Conservation (phyloP, 2,797 vertebrate genomes). For the Eptatretus atami region DNA sequence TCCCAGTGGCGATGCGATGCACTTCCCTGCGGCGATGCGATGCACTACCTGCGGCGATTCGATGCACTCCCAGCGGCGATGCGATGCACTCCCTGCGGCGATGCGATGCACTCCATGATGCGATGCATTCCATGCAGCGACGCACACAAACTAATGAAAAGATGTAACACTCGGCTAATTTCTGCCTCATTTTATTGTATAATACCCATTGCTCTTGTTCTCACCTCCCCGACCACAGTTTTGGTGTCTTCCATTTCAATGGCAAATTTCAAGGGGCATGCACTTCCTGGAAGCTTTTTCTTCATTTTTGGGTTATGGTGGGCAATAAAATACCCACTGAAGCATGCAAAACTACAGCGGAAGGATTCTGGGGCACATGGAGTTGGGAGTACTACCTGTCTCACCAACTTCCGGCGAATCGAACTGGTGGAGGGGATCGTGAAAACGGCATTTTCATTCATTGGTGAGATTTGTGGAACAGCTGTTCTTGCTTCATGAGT, state of each 20-base stretch:
- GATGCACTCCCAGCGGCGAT: no score
- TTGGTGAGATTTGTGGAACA: slow-evolving; percentile 22
- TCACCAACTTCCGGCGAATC: slow-evolving; percentile 29
- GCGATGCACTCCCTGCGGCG: no score
- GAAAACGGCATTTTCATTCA: slow-evolving; percentile 27
- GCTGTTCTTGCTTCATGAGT: neutral
- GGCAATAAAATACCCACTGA: slow-evolving; percentile 37
- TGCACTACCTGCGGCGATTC: no score
- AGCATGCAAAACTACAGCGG: slow-evolving; percentile 33
- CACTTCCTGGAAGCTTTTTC: slow-evolving; percentile 48
- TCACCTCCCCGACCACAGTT: no score
- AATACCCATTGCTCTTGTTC: no score
- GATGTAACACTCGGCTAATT: no score
- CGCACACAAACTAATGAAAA: no score
- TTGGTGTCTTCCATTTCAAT: slow-evolving; percentile 12
- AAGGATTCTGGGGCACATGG: slow-evolving; percentile 25
- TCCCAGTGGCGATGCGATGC: no score
- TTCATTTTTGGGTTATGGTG: slow-evolving; percentile 48
- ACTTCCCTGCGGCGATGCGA: no score
- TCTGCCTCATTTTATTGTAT: no score
- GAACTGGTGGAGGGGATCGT: slow-evolving; percentile 39
- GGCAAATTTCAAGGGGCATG: slow-evolving; percentile 63
- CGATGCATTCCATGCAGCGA: no score
- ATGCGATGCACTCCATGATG: no score
- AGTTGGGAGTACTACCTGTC: slow-evolving; percentile 15